Evolutionary conservation across 2,113 vertebrate species (phyloP), one percentile per base, ranked within the genome.

Genomic region (Ardeotis arabs): DNA sequence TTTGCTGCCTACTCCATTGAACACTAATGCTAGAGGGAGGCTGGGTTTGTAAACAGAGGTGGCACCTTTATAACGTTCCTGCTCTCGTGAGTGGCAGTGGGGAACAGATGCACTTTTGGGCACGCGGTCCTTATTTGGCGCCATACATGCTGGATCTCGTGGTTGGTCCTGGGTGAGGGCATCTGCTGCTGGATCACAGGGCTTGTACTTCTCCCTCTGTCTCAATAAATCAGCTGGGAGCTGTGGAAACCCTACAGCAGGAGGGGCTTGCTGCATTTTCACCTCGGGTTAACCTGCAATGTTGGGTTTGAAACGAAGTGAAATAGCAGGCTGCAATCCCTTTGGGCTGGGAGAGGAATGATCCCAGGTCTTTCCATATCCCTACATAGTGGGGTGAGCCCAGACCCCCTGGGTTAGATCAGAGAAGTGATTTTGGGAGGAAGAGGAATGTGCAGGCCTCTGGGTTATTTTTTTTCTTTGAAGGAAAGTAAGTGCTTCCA

Each of bases 401-500:
- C 64, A 89, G 76, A 89, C 16, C 56, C 64, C 27, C 69, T 39
- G 33, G 73, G 52, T 84, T 91, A 87, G 80, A 91, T 84, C 93
- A 87, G 80, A 89, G 44, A 44, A 84, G 52, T 75, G 84, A 66
- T 94, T 95, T 83, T 91, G 87, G 67, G 87, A 95, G 49, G 47
- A 87, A 87, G 44, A 95, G 17, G 69, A 95, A 80, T 92, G 39
- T 73, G 29, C 64, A 87, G 37, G 73, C 89, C 93, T 94, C 62
- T 90, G 84, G 64, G 83, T 92, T 96, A 27, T 74, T 91, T 85
- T 92, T 92, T 50, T 89, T 63, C 37, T 91, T 89, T 87, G 86
- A 87, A 87, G 47, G 69, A 89, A 90, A 92, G 44, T 93, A 95
- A 97, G 69, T 92, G 89, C 41, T 97, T 96, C 94, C 94, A 97